Evolutionary conservation across 2,888 invertebrate species (phyloP), one percentile per base, ranked within the genome.

Genomic region (Meandrusa payeni): DNA sequence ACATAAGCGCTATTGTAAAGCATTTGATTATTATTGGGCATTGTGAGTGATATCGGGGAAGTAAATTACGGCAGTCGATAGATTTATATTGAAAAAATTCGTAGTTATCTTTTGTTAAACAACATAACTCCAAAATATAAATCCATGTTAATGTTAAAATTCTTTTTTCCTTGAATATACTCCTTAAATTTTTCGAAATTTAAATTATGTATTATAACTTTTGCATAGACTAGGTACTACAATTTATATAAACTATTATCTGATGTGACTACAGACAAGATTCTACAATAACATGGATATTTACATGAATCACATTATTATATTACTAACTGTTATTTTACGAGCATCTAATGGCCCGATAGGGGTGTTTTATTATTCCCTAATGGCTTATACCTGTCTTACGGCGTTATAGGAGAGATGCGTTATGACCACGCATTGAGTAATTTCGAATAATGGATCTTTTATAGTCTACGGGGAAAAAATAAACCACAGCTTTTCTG

Each of bases 301-400:
- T 78, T 85, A 74, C 79, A 77, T 86, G 78, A 63, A 85, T 85
- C 83, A 83, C 68, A 74, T 76, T 80, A 79, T 77, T 77, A 76
- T 77, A 82, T 81, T 78, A 82, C 78, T 86, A 86, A 87, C 83
- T 80, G 85, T 86, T 86, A 87, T 86, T 87, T 87, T 86, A 87
- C 72, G 86, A 83, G 77, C 76, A 62, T 72, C 76, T 86, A 86
- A 87, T 83, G 86, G 82, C 64, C 68, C 78, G 85, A 86, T 87
- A 87, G 81, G 75, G 75, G 76, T 75, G 70, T 85, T 86, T 86
- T 87, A 85, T 85, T 86, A 80, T 77, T 71, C 82, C 82, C 77
- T 80, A 85, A 87, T 82, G 85, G 80, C 78, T 73, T 78, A 79
- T 86, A 87, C 86, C 87, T 87, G 87, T 85, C 86, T 81, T 76